Evolutionary conservation across 2,797 vertebrate genomes (phyloP), one percentile per base, ranked within the genome.

Genomic region (Phoxinus dragarum): DNA sequence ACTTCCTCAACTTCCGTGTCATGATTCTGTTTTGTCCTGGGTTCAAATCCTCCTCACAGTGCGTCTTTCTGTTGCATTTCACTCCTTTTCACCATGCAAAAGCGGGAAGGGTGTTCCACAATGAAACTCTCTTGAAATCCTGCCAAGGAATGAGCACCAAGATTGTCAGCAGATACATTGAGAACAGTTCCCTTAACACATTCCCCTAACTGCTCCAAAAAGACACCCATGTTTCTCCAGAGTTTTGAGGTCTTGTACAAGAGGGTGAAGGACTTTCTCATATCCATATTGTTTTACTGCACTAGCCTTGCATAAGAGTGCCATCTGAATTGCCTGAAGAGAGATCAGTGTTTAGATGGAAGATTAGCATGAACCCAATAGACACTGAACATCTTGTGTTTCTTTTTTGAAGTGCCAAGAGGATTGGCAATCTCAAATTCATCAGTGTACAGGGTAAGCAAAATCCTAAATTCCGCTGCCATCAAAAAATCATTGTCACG

Each of bases 401-500:
- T 27, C 27, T 27, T 27, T 27, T 27, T 27, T 27, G 27, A 27
- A 27, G 27, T 27, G 27, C 27, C 27, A 27, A 27, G 27, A 27
- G 27, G 27, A 27, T 27, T 27, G 27, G 27, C 27, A 27, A 27
- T 27, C 27, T 27, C 27, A 27, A 27, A 27, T 27, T 27, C 27
- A 27, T 27, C 27, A 27, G 27, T 27, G 27, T 27, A 27, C 27
- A 27, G 27, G 47, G 64, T 75, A 82, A 83, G 85, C 27, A 77
- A 74, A 72, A 83, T 79, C 40, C 67, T 42, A 23, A 84, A 87
- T 52, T 52, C 49, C 17, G 36, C 69, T 44, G 52, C 21, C n/a
- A 52, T 42, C 34, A 86, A 59, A 66, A 69, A 72, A n/a, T 23
- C 36, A 56, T 77, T 86, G 31, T 84, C 47, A 66, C 52, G 40